Conservation (phyloP, 2,797 vertebrate genomes). For the Acridotheres tristis region DNA sequence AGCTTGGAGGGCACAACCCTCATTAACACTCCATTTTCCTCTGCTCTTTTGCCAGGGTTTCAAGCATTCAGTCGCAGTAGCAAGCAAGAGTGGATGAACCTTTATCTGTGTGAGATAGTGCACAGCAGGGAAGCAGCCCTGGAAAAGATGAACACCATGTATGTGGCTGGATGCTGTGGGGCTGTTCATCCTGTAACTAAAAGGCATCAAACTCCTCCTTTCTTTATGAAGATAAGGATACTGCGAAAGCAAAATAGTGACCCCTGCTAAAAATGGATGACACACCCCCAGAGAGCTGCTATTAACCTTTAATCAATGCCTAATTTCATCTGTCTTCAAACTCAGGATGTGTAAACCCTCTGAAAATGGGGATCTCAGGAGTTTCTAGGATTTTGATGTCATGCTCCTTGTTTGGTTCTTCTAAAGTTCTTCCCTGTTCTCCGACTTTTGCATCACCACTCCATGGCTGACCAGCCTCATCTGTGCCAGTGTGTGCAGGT, state of each 20-base stretch:
- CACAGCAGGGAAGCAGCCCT: not conserved
- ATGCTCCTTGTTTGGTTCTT: not conserved
- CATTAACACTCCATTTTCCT: not conserved
- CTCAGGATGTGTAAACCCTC: not conserved
- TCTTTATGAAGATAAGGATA: not conserved
- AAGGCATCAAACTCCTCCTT: not conserved
- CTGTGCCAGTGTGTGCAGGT: not conserved
- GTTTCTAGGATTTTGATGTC: not conserved
- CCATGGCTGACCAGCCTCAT: fast-evolving
- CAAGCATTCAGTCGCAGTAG: not conserved
- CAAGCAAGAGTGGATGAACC: not conserved
- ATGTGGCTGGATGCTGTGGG: not conserved
- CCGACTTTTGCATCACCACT: not conserved
- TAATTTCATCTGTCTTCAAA: not conserved
- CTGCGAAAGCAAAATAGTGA: not conserved
- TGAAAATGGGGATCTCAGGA: not conserved
- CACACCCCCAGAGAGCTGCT: not conserved
- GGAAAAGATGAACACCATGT: not conserved
- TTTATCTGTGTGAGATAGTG: not conserved
- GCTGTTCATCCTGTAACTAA: not conserved
- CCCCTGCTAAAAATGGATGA: not conserved
- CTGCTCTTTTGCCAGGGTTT: not conserved
- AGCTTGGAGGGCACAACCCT: not conserved
- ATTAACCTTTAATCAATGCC: not conserved
- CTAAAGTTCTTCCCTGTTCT: not conserved